Conservation (phyloP, 92 coral and sea anemone species). For the Siderastrea radians region DNA sequence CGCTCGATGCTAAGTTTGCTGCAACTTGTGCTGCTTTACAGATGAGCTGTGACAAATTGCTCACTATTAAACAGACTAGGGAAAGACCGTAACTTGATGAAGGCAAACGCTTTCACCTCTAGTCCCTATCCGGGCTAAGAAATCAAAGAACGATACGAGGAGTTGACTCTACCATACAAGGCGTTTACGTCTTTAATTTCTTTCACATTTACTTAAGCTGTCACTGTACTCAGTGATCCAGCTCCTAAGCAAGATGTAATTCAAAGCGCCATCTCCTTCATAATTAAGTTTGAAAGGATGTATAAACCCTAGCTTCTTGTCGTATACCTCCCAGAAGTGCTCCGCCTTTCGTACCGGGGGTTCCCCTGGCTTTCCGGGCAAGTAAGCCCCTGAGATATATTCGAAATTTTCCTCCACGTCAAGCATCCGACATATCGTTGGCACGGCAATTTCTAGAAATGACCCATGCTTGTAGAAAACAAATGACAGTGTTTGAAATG, state of each 20-base stretch:
- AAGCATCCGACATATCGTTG: conserved; percentile 86
- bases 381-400: conserved; percentile 82
- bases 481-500: conserved; percentile 74
- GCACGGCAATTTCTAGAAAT: conserved; percentile 91
- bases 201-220: conserved; percentile 56
- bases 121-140: no score
- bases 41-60: no score
- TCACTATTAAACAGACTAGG: no score
- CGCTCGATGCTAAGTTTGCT: no score
- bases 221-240: conserved; percentile 74
- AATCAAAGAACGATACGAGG: no score
- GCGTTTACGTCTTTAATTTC: not conserved
- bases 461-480: conserved; percentile 84
- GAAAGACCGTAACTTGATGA: no score
- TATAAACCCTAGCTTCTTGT: conserved; percentile 68
- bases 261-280: conserved; percentile 63
- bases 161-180: no score
- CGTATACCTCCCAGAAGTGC: conserved; percentile 84
- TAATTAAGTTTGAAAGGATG: conserved; percentile 90
- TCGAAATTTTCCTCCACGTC: conserved; percentile 76
- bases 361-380: conserved; percentile 85
- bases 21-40: no score
- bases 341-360: conserved; percentile 77
- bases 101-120: no score
- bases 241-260: conserved; percentile 58